phyloP scores from a whole-genome alignment of 1,140 invertebrate species.

The Bombus affinis region DNA sequence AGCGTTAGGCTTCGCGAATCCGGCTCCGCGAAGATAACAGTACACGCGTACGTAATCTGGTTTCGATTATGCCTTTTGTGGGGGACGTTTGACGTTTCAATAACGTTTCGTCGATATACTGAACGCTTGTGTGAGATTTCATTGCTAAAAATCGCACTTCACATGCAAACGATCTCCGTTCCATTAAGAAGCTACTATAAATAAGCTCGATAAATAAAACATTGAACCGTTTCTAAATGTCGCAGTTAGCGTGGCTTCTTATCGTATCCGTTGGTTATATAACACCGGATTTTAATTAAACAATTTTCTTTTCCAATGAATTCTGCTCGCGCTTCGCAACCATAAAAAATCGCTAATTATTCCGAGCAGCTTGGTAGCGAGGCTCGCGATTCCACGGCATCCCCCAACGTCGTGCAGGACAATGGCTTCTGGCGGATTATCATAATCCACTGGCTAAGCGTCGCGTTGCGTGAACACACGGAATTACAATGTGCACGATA shows the following conservation, averaged over 20 bases:
- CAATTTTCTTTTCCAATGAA: neutral
- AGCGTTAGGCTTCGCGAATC: neutral
- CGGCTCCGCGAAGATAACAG: slow-evolving; percentile 2
- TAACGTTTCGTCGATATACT: neutral
- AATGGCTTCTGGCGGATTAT: slow-evolving; percentile 48
- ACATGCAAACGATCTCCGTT: neutral
- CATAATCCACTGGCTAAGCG: slow-evolving; percentile 47
- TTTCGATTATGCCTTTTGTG: slow-evolving; percentile 11
- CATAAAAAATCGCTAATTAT: neutral
- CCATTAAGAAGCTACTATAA: neutral
- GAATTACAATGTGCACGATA: slow-evolving; percentile 52
- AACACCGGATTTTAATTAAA: neutral
- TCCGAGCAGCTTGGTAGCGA: neutral
- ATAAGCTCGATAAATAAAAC: neutral
- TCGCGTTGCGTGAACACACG: slow-evolving; percentile 43
- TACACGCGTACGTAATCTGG: neutral
- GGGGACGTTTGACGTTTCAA: neutral
- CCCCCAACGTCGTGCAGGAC: neutral
- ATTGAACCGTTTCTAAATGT: neutral
- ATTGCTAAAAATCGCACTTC: neutral
- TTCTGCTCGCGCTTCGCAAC: neutral
- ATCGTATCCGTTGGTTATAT: neutral
- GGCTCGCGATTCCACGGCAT: neutral
- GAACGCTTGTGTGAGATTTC: neutral
- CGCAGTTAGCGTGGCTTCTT: neutral